A percentile compares a stretch with the other conserved stretches of the same genome.
phyloP scores from a whole-genome alignment of 2,113 vertebrate species.

The Chloropsis hardwickii region DNA sequence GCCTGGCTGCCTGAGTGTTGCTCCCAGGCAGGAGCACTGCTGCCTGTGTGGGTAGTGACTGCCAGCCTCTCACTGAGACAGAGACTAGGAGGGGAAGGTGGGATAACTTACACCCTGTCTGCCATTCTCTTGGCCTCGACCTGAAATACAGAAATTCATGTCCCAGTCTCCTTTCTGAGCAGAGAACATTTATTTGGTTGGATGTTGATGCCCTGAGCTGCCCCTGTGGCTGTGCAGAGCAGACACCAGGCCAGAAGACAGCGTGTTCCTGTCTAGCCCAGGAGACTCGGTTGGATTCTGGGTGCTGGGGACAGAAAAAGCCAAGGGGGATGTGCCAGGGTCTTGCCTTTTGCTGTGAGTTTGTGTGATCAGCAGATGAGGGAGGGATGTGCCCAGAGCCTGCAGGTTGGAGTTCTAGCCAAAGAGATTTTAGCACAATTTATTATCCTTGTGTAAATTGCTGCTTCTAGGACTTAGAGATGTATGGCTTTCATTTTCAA shows the following conservation, averaged over 20 bases:
- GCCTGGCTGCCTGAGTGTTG: neutral
- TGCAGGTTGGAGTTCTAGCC: neutral
- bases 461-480: neutral
- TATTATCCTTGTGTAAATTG: neutral
- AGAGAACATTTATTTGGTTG: neutral
- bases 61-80: neutral
- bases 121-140: neutral
- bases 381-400: neutral
- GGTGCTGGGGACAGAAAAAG: neutral
- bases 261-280: fast-evolving
- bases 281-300: no score
- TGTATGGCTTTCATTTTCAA: neutral
- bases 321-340: no score
- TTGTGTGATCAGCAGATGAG: neutral
- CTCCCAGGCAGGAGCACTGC: neutral
- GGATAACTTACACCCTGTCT: neutral
- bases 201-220: neutral
- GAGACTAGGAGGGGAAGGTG: neutral
- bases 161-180: neutral
- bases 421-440: neutral
- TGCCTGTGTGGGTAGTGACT: neutral
- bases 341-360: neutral
- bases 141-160: neutral
- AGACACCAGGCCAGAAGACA: neutral
- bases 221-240: neutral